phyloP scores from a whole-genome alignment of 2,797 vertebrate species.

The Urosaurus nigricauda region DNA sequence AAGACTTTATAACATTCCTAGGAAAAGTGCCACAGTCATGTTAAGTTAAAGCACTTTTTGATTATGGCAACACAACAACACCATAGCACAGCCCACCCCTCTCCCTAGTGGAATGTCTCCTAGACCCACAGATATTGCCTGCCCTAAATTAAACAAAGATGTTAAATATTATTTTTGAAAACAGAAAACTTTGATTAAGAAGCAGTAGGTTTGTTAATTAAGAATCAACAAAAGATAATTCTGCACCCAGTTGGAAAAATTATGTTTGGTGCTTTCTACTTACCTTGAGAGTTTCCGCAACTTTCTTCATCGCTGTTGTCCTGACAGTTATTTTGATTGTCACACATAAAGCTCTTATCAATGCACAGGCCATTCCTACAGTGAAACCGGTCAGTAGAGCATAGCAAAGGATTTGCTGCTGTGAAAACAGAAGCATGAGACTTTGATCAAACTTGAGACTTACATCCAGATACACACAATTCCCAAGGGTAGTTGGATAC shows the following conservation, averaged over 20 bases:
- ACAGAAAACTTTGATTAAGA: neutral
- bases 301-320: conserved; percentile 97
- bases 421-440: conserved; percentile 63
- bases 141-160: too few species aligned
- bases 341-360: conserved; percentile 96
- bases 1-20: neutral
- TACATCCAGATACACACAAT: conserved; percentile 10
- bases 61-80: neutral
- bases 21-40: neutral
- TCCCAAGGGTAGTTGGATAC: neutral
- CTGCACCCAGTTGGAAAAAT: neutral
- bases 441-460: conserved; percentile 43
- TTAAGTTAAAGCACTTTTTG: neutral
- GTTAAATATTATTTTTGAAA: neutral
- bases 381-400: conserved; percentile 93
- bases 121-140: too few species aligned
- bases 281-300: conserved; percentile 93
- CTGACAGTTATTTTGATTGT: conserved; percentile 94
- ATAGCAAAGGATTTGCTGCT: conserved; percentile 94
- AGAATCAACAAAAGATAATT: neutral
- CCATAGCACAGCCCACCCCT: neutral
- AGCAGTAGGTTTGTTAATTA: neutral
- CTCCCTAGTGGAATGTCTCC: too few species aligned
- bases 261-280: conserved; percentile 18
- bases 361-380: conserved; percentile 95